Evolutionary conservation across 2,888 invertebrate species (phyloP).

Genomic region (Ceraclea dissimilis): DNA sequence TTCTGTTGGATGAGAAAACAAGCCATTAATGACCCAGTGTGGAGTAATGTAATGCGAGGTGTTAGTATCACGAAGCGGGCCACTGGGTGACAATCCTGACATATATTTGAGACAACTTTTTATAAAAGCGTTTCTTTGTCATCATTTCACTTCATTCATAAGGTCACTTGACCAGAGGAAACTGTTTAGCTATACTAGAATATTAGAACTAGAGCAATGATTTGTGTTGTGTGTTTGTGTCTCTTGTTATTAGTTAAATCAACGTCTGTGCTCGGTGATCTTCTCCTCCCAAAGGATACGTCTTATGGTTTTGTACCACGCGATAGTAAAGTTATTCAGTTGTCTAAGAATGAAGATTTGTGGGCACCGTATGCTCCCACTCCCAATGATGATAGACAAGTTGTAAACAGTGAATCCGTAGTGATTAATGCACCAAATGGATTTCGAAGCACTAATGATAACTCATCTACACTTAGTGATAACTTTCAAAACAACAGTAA

Average conservation of each 20-base stretch:
- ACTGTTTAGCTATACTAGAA: not conserved
- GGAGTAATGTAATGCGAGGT: too few relatives aligned
- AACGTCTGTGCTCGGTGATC: slow-evolving; percentile 4
- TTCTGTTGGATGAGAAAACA: too few relatives aligned
- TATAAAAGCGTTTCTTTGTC: slow-evolving; percentile 20
- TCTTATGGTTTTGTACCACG: slow-evolving; percentile 20
- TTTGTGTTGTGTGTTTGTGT: not conserved
- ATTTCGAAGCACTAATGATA: not conserved
- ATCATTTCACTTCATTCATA: slow-evolving; percentile 8
- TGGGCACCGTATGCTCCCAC: slow-evolving; percentile 12
- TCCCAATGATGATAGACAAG: not conserved
- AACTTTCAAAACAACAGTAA: not conserved
- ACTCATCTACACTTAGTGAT: not conserved
- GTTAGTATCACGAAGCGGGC: slow-evolving; percentile 16
- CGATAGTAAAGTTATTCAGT: slow-evolving; percentile 13
- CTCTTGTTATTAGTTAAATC: not conserved
- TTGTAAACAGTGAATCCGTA: slow-evolving; percentile 9
- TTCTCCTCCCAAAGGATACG: slow-evolving; percentile 15
- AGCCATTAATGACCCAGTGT: too few relatives aligned
- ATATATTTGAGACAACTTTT: slow-evolving; percentile 13
- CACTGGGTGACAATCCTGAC: slow-evolving; percentile 19
- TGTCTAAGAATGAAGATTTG: slow-evolving; percentile 7
- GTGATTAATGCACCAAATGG: slow-evolving; percentile 7
- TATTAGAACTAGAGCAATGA: too few relatives aligned
- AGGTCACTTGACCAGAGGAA: slow-evolving; percentile 10